phyloP scores from a whole-genome alignment of 2,797 vertebrate species.

The Centropyge bicolor region DNA sequence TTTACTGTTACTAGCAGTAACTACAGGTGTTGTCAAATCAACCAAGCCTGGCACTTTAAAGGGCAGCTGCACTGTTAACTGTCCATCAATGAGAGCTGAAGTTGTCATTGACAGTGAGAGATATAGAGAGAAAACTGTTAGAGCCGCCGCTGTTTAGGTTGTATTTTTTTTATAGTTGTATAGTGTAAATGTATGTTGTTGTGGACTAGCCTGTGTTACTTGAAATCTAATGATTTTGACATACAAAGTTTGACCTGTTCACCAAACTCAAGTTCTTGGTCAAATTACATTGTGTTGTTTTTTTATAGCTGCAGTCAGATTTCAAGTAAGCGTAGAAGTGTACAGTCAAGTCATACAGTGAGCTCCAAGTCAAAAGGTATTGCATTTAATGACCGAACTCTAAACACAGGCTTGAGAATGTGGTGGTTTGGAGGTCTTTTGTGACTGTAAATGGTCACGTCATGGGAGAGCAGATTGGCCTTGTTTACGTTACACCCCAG shows the following conservation, averaged over 20 bases:
- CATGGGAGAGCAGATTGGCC: slow-evolving; percentile 55
- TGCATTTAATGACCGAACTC: slow-evolving; percentile 45
- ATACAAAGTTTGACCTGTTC: slow-evolving; percentile 1
- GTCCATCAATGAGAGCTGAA: slow-evolving; percentile 1
- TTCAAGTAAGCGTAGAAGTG: slow-evolving; percentile 2
- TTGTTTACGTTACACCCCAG: slow-evolving; percentile 75
- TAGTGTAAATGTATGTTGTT: too few relatives aligned
- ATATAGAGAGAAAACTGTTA: neutral
- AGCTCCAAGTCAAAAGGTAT: slow-evolving; percentile 4
- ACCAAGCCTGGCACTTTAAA: slow-evolving; percentile 12
- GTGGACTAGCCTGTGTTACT: too few relatives aligned
- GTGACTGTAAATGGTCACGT: slow-evolving; percentile 77
- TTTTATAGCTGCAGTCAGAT: slow-evolving; percentile 6
- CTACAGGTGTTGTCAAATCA: too few relatives aligned
- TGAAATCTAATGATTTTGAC: slow-evolving; percentile 11
- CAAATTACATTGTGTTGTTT: neutral
- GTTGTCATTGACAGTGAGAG: slow-evolving; percentile 13
- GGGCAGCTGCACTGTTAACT: slow-evolving; percentile 33
- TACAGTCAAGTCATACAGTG: neutral
- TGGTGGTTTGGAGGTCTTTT: slow-evolving; percentile 51
- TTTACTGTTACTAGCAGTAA: too few relatives aligned
- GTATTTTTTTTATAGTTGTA: neutral
- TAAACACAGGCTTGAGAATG: slow-evolving; percentile 60
- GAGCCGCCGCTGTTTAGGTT: neutral
- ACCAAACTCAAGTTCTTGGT: neutral